Evolutionary conservation across 2,888 invertebrate species (phyloP).

Genomic region (Gymnocheta viridis): DNA sequence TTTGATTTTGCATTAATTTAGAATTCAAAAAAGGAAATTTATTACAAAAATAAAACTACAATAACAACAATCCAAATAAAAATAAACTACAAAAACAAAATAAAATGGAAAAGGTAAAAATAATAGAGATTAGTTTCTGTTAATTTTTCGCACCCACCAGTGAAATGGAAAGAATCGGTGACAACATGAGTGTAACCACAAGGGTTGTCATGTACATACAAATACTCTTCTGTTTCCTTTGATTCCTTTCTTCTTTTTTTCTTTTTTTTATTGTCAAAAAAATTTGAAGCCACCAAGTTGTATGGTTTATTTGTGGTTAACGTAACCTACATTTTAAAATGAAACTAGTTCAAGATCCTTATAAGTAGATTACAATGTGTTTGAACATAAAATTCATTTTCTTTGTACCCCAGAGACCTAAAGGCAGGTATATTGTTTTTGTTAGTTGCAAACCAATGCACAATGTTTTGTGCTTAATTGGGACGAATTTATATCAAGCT

Average conservation of each 20-base stretch:
- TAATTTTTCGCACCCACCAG: neutral
- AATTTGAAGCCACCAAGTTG: conserved; percentile 16
- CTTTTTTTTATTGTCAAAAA: neutral
- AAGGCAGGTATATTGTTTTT: neutral
- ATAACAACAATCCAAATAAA: conserved; percentile 11
- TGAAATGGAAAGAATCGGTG: conserved; percentile 41
- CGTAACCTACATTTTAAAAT: conserved; percentile 28
- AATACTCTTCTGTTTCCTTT: neutral
- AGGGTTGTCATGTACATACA: conserved; percentile 6
- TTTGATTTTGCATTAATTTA: conserved; percentile 45
- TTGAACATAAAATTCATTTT: neutral
- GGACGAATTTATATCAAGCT: neutral
- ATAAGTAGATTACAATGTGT: conserved; percentile 2
- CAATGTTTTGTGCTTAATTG: neutral
- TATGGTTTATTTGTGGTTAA: conserved; percentile 15
- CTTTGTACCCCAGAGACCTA: conserved; percentile 4
- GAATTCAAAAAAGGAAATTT: conserved; percentile 52
- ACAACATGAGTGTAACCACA: conserved; percentile 32
- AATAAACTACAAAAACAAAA: neutral
- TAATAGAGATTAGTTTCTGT: conserved; percentile 36
- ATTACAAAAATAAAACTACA: conserved; percentile 44
- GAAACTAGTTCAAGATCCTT: conserved; percentile 55
- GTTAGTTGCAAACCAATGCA: neutral
- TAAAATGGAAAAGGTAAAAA: conserved; percentile 43
- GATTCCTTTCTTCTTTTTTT: neutral